Percentiles rank a stretch among this genome's conserved stretches.
phyloP scores from a whole-genome alignment of 2,888 invertebrate genomes.

The Netelia fuscicornis region DNA sequence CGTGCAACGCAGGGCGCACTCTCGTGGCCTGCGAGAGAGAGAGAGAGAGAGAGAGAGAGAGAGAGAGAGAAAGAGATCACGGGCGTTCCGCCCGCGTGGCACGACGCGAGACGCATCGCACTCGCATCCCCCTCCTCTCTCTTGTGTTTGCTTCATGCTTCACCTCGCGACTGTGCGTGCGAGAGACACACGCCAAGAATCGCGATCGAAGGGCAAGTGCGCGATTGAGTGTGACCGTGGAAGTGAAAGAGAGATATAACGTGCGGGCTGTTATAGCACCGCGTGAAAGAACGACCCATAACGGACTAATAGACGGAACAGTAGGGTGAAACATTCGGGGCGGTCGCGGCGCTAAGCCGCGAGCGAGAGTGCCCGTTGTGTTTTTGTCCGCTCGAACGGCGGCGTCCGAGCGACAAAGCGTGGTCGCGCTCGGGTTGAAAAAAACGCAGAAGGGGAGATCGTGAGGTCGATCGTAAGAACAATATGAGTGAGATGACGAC shows the following conservation, averaged over 20 bases:
- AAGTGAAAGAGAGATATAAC: conserved; percentile 26
- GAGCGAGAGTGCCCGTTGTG: conserved; percentile 11
- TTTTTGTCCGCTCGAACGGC: too few relatives aligned
- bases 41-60: background rate
- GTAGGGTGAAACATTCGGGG: conserved; percentile 28
- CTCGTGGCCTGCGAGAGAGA: background rate
- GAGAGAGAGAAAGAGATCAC: background rate
- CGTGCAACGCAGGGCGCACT: background rate
- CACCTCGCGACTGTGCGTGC: conserved; percentile 29
- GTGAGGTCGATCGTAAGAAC: conserved; percentile 65
- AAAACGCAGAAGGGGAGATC: background rate
- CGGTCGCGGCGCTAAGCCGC: conserved; percentile 7
- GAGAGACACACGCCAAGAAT: conserved; percentile 21
- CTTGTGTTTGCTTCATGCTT: background rate
- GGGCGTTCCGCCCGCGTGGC: background rate
- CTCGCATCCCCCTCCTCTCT: conserved; percentile 38
- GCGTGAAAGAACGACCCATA: conserved; percentile 24
- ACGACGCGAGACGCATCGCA: conserved; percentile 53
- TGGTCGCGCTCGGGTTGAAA: background rate
- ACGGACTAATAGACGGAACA: conserved; percentile 16
- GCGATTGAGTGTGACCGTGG: conserved; percentile 55
- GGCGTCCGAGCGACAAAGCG: background rate
- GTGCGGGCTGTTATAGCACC: conserved; percentile 4
- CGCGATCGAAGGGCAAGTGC: conserved; percentile 58
- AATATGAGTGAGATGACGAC: conserved; percentile 83